Base-by-base conservation (phyloP, 2,888 invertebrate species). In the Coleophora deauratella region DNA sequence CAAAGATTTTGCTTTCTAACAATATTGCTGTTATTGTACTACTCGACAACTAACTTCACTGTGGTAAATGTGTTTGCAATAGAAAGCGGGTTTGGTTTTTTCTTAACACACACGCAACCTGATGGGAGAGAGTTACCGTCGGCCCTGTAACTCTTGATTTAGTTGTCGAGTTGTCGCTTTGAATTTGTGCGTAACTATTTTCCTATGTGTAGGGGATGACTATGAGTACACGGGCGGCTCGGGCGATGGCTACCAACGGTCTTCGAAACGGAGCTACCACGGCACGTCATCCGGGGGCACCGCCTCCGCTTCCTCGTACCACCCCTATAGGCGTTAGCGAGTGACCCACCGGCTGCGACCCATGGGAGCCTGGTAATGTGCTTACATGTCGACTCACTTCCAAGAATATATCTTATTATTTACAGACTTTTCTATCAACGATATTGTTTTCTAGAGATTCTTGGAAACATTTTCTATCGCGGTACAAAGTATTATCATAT, bases 151-250 rank as follows among this genome's bases (percentile, higher is more conserved):
- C n/a, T n/a, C n/a, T n/a, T n/a, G n/a, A n/a, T n/a, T n/a, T n/a
- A 31, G 31, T 8, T 11, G 11, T 31, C 31, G 31, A 31, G 31
- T 31, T n/a, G 3, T 31, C 11, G 10, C 31, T 11, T 31, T 31
- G 10, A 31, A 2, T 10, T n/a, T 31, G 31, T 31, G 10, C 4
- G 7, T 9, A 8, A 10, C 9, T 9, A 9, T 31, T 10, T 31
- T 46, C 49, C 46, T 35, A 38, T 46, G 44, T 42, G 38, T 59
- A 81, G 84, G 81, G 66, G 85, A 85, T 56, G 86, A 86, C 58
- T 82, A 79, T 69, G 86, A 86, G 55, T 80, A 81, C 63, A 77
- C 84, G 37, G 86, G 86, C 32, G 86, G 79, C 1, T 84, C 86
- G 11, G 86, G 86, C 41, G 86, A 86, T 37, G 85, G 85, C 1